Evolutionary conservation across 1,140 invertebrate genomes (phyloP).

Genomic region (Dendrolimus punctatus): DNA sequence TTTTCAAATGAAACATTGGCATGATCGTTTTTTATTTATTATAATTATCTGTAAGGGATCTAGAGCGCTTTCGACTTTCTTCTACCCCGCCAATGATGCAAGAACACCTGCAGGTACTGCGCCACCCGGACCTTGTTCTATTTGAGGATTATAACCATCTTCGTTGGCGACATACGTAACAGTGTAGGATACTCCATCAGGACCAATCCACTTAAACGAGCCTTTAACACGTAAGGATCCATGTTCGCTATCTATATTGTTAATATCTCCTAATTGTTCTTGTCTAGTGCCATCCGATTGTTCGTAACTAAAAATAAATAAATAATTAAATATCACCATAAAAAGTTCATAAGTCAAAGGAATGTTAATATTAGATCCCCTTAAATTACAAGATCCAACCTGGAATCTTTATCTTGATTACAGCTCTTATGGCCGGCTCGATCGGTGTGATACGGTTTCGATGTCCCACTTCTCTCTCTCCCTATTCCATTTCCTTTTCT

Average conservation of each 20-base stretch:
- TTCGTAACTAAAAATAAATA: conserved; percentile 31
- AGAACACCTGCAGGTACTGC: conserved; percentile 33
- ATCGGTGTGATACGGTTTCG: too few relatives aligned
- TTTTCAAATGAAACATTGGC: too few relatives aligned
- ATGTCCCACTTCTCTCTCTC: too few relatives aligned
- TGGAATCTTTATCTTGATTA: too few relatives aligned
- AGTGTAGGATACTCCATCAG: conserved; percentile 66
- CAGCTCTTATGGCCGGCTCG: too few relatives aligned
- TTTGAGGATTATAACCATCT: conserved; percentile 75
- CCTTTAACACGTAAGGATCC: conserved; percentile 46
- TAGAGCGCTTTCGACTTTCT: neutral
- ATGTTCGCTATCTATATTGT: conserved; percentile 52
- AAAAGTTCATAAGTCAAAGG: too few relatives aligned
- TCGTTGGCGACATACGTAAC: conserved; percentile 83
- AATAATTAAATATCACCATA: too few relatives aligned
- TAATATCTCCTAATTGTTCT: conserved; percentile 74
- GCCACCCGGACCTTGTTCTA: conserved; percentile 74
- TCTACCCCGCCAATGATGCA: conserved; percentile 24
- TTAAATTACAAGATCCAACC: too few relatives aligned
- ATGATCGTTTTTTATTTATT: too few relatives aligned
- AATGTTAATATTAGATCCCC: too few relatives aligned
- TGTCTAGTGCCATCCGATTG: conserved; percentile 72
- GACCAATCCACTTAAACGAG: conserved; percentile 64
- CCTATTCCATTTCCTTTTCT: too few relatives aligned
- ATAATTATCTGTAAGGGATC: too few relatives aligned